Evolutionary conservation across 1,140 invertebrate species (phyloP), one percentile per base, ranked within the genome.

Genomic region (Hypothenemus hampei): DNA sequence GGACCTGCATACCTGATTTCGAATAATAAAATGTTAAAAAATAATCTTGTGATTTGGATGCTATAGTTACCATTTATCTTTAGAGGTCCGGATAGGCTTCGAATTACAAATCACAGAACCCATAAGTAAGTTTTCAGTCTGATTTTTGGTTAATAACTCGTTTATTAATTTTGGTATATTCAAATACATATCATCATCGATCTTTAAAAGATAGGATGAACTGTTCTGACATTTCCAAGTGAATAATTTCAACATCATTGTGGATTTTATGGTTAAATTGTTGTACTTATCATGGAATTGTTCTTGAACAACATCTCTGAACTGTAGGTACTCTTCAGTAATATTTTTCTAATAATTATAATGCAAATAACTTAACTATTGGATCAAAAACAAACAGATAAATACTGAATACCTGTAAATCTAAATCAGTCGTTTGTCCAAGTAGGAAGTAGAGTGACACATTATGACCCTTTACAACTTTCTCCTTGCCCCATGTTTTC

Each of bases 251-350:
- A 94, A 71, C 71, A 91, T 78, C 80, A 91, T 84, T 11, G 91
- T 80, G 13, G 86, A 88, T 69, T 97, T 97, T 5, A 95, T 69
- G 0, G 92, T 96, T 41, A 97, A 75, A 79, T 97, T 97, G 68
- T 91, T 89, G 70, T 97, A 97, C 1, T 86, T 84, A 70, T 97
- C 93, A 8, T 86, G 66, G 68, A 94, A 96, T 45, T 82, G 81
- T 70, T 93, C 91, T 73, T 94, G 88, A 29, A 97, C 85, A n/a
- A 97, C 83, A 71, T 97, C 93, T 20, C 83, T 80, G 61, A 83
- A 83, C 20, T 73, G 71, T 3, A 78, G 69, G 36, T 73, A 79
- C 65, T 87, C 85, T 35, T 49, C 13, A 18, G 53, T 41, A 41
- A 63, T 39, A 21, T 52, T 48, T 18, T 58, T 48, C 59, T 63